Evolutionary conservation across 1,140 invertebrate species (phyloP).

Genomic region (Drosophila pruinosa): DNA sequence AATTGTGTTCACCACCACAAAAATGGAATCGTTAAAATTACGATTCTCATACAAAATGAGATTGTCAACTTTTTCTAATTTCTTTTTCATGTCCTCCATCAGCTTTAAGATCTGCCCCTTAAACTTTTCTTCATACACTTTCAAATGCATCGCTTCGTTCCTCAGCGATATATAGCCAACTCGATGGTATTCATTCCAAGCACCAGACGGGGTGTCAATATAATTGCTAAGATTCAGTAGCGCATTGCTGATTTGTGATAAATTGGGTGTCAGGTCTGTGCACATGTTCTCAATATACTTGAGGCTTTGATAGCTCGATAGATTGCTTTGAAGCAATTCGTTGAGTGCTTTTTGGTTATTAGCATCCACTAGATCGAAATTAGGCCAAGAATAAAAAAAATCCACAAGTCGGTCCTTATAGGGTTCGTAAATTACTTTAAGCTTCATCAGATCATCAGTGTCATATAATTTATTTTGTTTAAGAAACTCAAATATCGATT

Average conservation of each 20-base stretch:
- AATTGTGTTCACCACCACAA: constrained; percentile 87
- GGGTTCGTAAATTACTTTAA: constrained; percentile 80
- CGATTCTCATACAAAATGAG: constrained; percentile 87
- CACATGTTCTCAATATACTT: constrained; percentile 83
- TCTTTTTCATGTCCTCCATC: constrained; percentile 84
- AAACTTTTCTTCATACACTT: constrained; percentile 85
- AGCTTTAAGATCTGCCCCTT: constrained; percentile 86
- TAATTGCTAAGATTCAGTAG: neutral
- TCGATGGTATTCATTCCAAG: neutral
- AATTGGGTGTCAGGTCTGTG: constrained; percentile 83
- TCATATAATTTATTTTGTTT: constrained; percentile 76
- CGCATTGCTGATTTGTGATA: neutral
- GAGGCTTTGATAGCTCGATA: constrained; percentile 69
- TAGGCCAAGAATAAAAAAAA: too few relatives aligned
- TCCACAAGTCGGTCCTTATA: constrained; percentile 26
- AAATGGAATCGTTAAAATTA: constrained; percentile 88
- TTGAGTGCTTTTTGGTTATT: constrained; percentile 83
- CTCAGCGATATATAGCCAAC: constrained; percentile 34
- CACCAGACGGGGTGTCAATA: neutral
- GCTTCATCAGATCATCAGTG: constrained; percentile 45
- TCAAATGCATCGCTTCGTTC: constrained; percentile 85
- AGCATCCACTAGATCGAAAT: constrained; percentile 83
- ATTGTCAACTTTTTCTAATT: constrained; percentile 85
- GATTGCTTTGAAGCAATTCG: constrained; percentile 84
- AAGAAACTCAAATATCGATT: constrained; percentile 88